Conservation (phyloP, 2,797 vertebrate genomes). For the Sebastes kiyomatsui region DNA sequence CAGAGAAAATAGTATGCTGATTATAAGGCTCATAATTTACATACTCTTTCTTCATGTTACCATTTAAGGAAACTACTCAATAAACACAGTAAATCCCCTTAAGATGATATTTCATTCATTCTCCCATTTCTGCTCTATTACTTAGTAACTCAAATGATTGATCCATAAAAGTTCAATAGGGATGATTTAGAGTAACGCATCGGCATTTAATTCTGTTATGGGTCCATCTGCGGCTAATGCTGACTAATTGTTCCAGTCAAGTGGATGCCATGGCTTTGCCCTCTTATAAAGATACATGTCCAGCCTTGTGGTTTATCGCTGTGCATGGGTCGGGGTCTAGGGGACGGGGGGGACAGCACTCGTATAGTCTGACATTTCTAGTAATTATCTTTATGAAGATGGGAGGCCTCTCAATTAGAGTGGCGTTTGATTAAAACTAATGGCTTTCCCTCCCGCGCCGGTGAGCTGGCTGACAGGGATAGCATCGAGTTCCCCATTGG, state of each 20-base stretch:
- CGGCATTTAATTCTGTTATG: constrained; percentile 58
- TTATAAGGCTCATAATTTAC: neutral
- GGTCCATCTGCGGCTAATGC: constrained; percentile 55
- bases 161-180: constrained; percentile 42
- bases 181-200: constrained; percentile 38
- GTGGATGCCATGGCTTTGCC: constrained; percentile 35
- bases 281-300: constrained; percentile 68
- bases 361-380: constrained; percentile 67
- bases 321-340: constrained; percentile 20
- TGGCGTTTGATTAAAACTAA: constrained; percentile 73
- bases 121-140: neutral
- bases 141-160: constrained; percentile 22
- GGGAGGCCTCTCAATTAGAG: constrained; percentile 73
- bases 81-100: neutral
- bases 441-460: constrained; percentile 35
- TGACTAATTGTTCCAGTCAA: constrained; percentile 66
- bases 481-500: constrained; percentile 23
- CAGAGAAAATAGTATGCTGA: neutral
- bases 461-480: constrained; percentile 6
- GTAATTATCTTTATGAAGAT: constrained; percentile 78
- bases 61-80: neutral
- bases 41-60: neutral
- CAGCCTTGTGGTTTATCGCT: constrained; percentile 41
- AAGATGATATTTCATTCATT: neutral
- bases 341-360: constrained; percentile 5